Base-by-base conservation (phyloP, 2,888 invertebrate species). In the Meliscaeva auricollis region DNA sequence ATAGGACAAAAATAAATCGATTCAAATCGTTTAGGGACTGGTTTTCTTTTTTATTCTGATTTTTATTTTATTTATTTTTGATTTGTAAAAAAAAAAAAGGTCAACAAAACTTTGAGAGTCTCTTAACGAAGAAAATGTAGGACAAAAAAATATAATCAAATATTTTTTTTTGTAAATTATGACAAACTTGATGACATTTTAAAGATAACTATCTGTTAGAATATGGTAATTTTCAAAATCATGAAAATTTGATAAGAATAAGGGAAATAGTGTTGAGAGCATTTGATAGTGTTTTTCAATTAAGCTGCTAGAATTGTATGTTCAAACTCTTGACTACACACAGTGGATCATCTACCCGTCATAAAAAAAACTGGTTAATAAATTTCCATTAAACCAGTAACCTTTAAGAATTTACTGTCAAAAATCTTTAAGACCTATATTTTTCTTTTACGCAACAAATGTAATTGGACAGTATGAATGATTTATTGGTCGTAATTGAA, bases 1-100 rank as follows among this genome's bases (percentile, higher is more conserved):
- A 66, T 74, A 54, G 79, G 64, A 76, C 48, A 75, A 78, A 69
- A 56, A 77, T 58, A 81, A 35, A 76, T 76, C 76, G 41, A 64
- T 72, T 56, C 72, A 66, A 66, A 50, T 58, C 8, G 46, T 48
- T 48, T 2, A 50, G n/a, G n/a, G 68, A 80, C 66, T 52, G 79
- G 74, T 80, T 68, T 62, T 17, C 11, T 35, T 15, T n/a, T 62
- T 44, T 22, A 26, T 62, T 41, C 41, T 2, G n/a, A 4, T 17
- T 60, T 26, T 62, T 15, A 30, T n/a, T 17, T 32, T 35, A 30
- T n/a, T 17, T 32, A 20, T 46, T 46, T 32, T 17, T 48, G 35
- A 35, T 30, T 32, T 20, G n/a, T 17, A 48, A 13, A 38, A 48
- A 3, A 9, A 46, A n/a, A 8, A 48, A 66, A 66, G 35, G 66